Evolutionary conservation across 2,888 invertebrate species (phyloP).

Genomic region (Amphiduros pacificus): DNA sequence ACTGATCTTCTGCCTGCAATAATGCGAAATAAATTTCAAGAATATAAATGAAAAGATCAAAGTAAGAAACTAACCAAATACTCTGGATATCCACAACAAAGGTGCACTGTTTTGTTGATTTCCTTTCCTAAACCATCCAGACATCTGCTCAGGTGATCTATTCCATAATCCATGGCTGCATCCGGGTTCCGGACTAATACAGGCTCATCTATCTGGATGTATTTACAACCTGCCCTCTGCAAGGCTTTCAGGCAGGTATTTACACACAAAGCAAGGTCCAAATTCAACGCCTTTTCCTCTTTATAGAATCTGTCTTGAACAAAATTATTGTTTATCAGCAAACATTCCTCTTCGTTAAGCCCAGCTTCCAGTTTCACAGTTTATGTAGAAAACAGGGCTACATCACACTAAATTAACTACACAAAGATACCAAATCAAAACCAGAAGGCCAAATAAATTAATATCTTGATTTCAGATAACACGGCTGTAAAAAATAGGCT

Average conservation of each 20-base stretch:
- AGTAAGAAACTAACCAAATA: conserved; percentile 12
- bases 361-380: no score
- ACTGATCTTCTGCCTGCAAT: no score
- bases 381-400: no score
- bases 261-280: conserved; percentile 22
- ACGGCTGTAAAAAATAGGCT: no score
- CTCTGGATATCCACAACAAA: conserved; percentile 24
- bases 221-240: conserved; percentile 26
- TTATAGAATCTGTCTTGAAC: conserved; percentile 12
- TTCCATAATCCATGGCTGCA: conserved; percentile 22
- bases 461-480: no score
- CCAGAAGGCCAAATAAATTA: no score
- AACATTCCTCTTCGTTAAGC: no score
- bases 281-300: conserved; percentile 6
- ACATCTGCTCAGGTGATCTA: conserved; percentile 21
- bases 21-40: neutral
- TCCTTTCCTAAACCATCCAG: conserved; percentile 18
- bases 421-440: no score
- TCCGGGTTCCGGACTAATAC: conserved; percentile 23
- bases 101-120: conserved; percentile 13
- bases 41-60: neutral
- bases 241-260: conserved; percentile 28
- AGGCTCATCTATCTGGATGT: conserved; percentile 34
- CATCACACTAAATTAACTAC: no score
- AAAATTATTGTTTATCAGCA: no score